A percentile compares a stretch with the other conserved stretches of the same genome.
These are phyloP conservation scores for Emydoidea blandingii DNA, from an alignment of 2,797 vertebrate genomes.

Conservation along the genomic window DNA sequence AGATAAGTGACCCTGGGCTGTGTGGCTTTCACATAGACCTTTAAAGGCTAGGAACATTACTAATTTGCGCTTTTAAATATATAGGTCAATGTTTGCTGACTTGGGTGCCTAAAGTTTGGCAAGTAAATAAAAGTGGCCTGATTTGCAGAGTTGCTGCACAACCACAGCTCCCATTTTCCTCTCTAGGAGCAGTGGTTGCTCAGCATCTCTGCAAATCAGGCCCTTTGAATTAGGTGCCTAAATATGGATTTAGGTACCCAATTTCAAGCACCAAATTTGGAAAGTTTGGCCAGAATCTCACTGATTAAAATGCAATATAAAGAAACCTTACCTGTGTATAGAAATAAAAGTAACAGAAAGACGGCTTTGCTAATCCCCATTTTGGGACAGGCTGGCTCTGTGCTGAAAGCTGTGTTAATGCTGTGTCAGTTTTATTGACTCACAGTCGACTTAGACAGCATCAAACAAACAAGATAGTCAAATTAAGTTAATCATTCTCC, in stretches of 20 bases:
- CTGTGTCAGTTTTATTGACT: constrained; percentile 65
- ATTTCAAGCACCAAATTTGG: neutral
- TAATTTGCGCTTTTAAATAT: neutral
- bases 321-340: constrained; percentile 75
- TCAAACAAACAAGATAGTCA: constrained; percentile 45
- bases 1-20: neutral
- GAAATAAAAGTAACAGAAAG: constrained; percentile 68
- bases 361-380: constrained; percentile 31
- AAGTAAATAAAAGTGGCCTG: neutral
- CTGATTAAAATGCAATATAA: neutral
- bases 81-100: neutral
- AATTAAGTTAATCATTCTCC: constrained; percentile 79
- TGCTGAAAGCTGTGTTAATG: neutral
- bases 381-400: constrained; percentile 2
- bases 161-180: neutral
- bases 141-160: neutral
- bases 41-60: neutral
- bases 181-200: neutral
- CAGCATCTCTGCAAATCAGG: neutral
- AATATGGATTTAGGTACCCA: neutral
- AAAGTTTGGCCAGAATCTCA: neutral
- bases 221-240: accelerated
- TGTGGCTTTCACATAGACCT: neutral
- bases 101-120: neutral
- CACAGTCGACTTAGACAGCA: constrained; percentile 9